These are phyloP conservation scores for Rhipidura dahli DNA, from an alignment of 2,113 vertebrate species.

Conservation along the genomic window DNA sequence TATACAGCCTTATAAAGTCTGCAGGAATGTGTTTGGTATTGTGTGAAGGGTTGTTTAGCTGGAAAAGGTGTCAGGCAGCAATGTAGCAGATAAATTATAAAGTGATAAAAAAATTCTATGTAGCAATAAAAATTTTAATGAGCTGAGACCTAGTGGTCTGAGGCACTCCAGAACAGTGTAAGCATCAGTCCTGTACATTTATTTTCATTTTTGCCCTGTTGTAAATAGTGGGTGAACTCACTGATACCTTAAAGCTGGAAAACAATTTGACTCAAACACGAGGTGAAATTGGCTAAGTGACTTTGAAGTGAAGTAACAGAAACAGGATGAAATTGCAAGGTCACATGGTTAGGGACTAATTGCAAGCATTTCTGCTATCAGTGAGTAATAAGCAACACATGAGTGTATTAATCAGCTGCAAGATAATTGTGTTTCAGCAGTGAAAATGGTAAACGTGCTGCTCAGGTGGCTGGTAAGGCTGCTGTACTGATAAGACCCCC, in stretches of 20 bases:
- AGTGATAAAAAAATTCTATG: not conserved
- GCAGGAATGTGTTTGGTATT: not conserved
- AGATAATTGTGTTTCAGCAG: not conserved
- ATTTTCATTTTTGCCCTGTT: not conserved
- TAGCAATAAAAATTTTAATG: not conserved
- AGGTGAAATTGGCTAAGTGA: not conserved
- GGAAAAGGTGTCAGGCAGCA: accelerated
- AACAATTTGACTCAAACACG: not conserved
- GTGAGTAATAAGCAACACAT: not conserved
- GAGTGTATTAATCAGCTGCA: not conserved
- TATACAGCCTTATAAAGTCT: not conserved
- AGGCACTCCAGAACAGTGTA: not conserved
- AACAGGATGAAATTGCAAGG: not conserved
- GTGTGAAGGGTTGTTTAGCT: not conserved
- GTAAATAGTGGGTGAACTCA: not conserved
- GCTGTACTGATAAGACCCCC: not conserved
- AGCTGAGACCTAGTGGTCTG: not conserved
- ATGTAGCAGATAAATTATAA: not conserved
- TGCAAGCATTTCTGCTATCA: not conserved
- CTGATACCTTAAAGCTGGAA: not conserved
- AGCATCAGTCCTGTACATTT: not conserved
- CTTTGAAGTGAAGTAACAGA: not conserved
- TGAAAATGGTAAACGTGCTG: not conserved
- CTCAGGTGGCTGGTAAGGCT: not conserved
- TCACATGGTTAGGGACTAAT: not conserved